phyloP scores from a whole-genome alignment of 2,113 vertebrate genomes.

The Syngnathoides biaculeatus region DNA sequence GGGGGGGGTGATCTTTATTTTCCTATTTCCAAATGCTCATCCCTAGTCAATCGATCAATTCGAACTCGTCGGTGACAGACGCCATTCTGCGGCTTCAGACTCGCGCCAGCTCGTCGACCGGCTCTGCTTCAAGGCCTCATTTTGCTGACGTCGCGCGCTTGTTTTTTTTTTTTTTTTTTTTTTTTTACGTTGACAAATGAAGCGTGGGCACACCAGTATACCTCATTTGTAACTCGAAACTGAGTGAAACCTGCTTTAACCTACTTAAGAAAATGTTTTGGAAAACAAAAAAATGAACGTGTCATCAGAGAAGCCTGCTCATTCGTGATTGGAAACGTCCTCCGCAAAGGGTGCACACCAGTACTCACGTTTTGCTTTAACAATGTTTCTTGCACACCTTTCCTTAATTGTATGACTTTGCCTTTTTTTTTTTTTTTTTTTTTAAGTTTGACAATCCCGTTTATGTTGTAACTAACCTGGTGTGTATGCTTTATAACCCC shows the following conservation, averaged over 20 bases:
- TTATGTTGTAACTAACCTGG: neutral
- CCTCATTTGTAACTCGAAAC: slow-evolving; percentile 94
- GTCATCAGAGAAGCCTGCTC: slow-evolving; percentile 79
- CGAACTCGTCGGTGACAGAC: slow-evolving; percentile 3
- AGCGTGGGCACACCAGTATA: slow-evolving; percentile 74
- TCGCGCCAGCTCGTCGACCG: neutral
- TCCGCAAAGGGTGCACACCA: slow-evolving; percentile 42
- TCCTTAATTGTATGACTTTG: neutral
- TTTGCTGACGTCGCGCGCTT: slow-evolving; percentile 6
- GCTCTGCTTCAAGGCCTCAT: slow-evolving; percentile 30
- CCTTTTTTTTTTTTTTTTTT: no score
- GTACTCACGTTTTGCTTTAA: slow-evolving; percentile 47
- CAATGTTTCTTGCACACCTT: slow-evolving; percentile 4
- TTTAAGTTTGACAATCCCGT: slow-evolving; percentile 74
- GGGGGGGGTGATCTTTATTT: no score
- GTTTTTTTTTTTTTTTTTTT: slow-evolving; percentile 26
- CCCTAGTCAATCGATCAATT: neutral
- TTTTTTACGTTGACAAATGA: slow-evolving; percentile 24
- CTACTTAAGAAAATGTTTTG: slow-evolving; percentile 67
- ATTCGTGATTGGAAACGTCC: slow-evolving; percentile 71
- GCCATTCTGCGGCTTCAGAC: slow-evolving; percentile 14
- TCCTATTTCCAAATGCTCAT: neutral
- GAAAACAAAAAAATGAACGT: slow-evolving; percentile 36
- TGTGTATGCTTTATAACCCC: neutral
- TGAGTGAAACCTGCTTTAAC: slow-evolving; percentile 88